These are phyloP conservation scores for Scrobipalpa costella DNA, from an alignment of 2,888 invertebrate species.

Conservation along the genomic window DNA sequence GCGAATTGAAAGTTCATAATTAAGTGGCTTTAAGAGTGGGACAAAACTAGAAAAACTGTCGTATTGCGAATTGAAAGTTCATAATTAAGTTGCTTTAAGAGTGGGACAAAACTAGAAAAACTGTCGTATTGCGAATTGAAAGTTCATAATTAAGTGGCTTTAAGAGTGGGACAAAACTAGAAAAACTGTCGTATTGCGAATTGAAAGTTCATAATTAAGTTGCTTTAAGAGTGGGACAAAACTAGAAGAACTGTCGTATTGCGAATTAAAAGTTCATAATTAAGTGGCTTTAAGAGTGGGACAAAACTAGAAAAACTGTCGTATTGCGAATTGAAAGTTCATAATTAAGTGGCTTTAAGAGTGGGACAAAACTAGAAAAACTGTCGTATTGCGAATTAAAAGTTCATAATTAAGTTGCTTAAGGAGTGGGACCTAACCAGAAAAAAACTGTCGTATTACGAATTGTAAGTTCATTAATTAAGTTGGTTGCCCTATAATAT, in stretches of 20 bases:
- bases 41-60: conserved; percentile 18
- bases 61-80: conserved; percentile 22
- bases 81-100: no score
- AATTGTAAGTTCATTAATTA: no score
- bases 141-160: no score
- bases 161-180: conserved; percentile 1
- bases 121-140: conserved; percentile 22
- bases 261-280: conserved; percentile 21
- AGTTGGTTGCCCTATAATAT: not conserved
- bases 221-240: not conserved
- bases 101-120: conserved; percentile 15
- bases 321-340: conserved; percentile 22
- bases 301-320: conserved; percentile 18
- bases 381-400: conserved; percentile 22
- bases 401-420: conserved; percentile 1
- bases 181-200: conserved; percentile 21
- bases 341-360: no score
- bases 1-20: conserved; percentile 21
- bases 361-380: conserved; percentile 15
- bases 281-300: no score
- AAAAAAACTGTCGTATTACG: no score
- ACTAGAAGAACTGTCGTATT: conserved; percentile 21
- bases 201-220: conserved; percentile 24
- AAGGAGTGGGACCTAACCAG: no score
- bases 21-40: no score